phyloP scores from a whole-genome alignment of 2,113 vertebrate species.

The Ursus arctos region DNA sequence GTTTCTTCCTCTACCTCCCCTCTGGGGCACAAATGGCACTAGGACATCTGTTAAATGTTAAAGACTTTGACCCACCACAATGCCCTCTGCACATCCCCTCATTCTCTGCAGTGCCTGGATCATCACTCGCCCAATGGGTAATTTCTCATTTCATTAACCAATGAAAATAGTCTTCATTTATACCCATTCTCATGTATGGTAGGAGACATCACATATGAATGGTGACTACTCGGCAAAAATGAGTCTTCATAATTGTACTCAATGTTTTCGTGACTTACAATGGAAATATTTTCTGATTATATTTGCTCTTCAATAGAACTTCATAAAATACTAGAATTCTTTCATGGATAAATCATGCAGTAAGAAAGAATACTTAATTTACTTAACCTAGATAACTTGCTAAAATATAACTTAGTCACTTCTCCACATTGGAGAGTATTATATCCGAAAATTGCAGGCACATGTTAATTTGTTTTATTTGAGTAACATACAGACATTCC shows the following conservation, averaged over 20 bases:
- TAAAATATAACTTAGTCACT: slow-evolving; percentile 17
- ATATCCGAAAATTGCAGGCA: background rate
- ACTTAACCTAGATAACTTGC: background rate
- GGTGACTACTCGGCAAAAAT: background rate
- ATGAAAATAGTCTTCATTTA: slow-evolving; percentile 55
- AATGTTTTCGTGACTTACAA: slow-evolving; percentile 40
- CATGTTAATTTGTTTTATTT: background rate
- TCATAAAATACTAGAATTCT: slow-evolving; percentile 35
- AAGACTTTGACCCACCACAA: background rate
- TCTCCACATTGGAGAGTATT: background rate
- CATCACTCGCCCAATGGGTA: background rate
- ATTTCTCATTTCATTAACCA: slow-evolving; percentile 40
- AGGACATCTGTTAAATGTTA: background rate
- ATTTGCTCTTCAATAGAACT: background rate
- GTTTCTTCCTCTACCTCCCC: background rate
- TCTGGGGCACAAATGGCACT: background rate
- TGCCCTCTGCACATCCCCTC: background rate
- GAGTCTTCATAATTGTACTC: background rate
- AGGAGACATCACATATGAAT: slow-evolving; percentile 53
- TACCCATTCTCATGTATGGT: background rate
- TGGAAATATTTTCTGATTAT: background rate
- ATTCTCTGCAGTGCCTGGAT: background rate
- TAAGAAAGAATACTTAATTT: slow-evolving; percentile 8
- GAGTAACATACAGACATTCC: slow-evolving; percentile 3
- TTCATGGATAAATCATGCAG: background rate